Base-by-base conservation (phyloP, 2,888 invertebrate species). In the Netelia melanura region DNA sequence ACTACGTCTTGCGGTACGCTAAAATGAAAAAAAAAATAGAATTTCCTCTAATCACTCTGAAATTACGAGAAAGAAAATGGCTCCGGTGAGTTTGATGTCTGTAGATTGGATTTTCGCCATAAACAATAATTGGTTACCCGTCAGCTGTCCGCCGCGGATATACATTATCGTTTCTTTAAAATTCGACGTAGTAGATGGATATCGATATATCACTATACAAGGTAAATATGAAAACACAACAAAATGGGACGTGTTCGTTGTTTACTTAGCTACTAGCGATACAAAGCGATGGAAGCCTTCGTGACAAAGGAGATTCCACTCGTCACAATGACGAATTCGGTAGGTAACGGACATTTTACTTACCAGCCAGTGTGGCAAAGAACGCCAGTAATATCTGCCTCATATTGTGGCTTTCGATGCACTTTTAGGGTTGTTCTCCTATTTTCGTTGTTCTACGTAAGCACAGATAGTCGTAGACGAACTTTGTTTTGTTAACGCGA, bases 291-390 rank as follows among this genome's bases (percentile, higher is more conserved):
- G 62, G 62, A 48, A 23, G 23, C 23, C 21, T 52, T 54, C 23
- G 9, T 38, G 65, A 81, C 79, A 84, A 86, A 85, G 77, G 52
- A 76, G 71, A 75, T 86, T 77, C 65, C 25, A 71, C 72, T 71
- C 71, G 58, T 78, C 65, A 85, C 76, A 54, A 38, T 79, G 62
- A 54, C 84, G 82, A 86, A 71, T 84, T 86, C 43, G 67, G 64
- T 72, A 48, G n/a, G 38, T 21, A 43, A 56, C n/a, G 62, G 61
- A 44, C 8, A 23, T 30, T 44, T 71, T 75, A 92, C 94, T 94
- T 90, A 94, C 95, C 94, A 91, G 93, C 93, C 86, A 94, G 87
- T 87, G 94, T 89, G 92, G 94, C 94, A 93, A 94, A 91, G 54
- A 94, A 91, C 94, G 94, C 94, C 90, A 93, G 86, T 82, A 92